Percentiles rank a stretch among this genome's conserved stretches.
These are phyloP conservation scores for Nautilus pompilius DNA, from an alignment of 1,140 invertebrate species.

Conservation along the genomic window DNA sequence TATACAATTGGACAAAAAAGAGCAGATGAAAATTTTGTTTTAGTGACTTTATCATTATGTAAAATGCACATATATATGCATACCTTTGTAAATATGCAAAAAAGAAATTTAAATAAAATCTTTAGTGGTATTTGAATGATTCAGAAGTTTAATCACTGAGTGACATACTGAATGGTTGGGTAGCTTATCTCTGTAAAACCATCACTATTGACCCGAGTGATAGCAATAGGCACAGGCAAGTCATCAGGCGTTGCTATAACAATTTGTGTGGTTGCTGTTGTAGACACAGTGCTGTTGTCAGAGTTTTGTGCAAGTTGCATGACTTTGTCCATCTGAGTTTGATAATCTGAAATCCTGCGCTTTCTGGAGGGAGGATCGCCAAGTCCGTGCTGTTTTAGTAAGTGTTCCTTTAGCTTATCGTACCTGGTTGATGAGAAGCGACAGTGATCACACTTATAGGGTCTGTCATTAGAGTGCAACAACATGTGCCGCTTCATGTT, in stretches of 20 bases:
- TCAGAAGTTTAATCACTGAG: too few species aligned
- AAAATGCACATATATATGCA: too few species aligned
- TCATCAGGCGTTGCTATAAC: not conserved
- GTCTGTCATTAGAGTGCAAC: conserved; percentile 34
- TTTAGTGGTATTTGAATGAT: too few species aligned
- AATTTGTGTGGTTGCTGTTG: conserved; percentile 3
- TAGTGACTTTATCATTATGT: too few species aligned
- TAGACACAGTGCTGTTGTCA: not conserved
- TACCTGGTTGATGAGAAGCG: conserved; percentile 59
- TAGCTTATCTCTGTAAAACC: not conserved
- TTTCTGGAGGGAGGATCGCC: conserved; percentile 28
- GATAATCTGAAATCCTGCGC: conserved; percentile 16
- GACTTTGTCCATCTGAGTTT: not conserved
- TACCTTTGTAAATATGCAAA: too few species aligned
- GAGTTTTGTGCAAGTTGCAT: not conserved
- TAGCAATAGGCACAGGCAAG: not conserved
- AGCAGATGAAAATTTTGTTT: too few species aligned
- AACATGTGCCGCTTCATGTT: conserved; percentile 47
- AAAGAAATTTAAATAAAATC: too few species aligned
- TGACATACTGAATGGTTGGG: not conserved
- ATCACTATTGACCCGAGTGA: conserved; percentile 1
- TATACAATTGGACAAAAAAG: too few species aligned
- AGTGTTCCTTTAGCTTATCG: conserved; percentile 62
- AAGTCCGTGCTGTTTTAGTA: conserved; percentile 36
- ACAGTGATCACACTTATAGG: conserved; percentile 51